These are phyloP conservation scores for Antennarius striatus DNA, from an alignment of 2,113 vertebrate species.

Conservation along the genomic window DNA sequence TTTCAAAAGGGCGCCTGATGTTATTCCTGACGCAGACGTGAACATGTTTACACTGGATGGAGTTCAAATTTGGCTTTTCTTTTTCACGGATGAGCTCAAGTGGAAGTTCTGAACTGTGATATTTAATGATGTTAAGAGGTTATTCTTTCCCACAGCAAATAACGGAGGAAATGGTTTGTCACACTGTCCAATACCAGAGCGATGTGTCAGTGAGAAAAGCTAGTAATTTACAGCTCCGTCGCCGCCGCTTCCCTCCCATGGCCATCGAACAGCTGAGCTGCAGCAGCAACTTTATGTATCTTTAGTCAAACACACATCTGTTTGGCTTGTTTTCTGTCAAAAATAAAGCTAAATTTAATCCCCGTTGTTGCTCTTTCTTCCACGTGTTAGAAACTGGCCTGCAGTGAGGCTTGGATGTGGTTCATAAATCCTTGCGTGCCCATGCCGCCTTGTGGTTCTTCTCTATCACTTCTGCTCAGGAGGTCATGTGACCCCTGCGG, in stretches of 20 bases:
- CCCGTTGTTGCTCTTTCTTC: slow-evolving; percentile 37
- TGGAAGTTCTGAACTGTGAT: not conserved
- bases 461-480: too few species aligned
- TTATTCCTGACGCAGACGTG: not conserved
- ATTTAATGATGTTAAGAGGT: not conserved
- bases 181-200: not conserved
- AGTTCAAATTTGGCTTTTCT: slow-evolving; percentile 17
- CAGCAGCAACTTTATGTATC: slow-evolving; percentile 38
- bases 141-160: not conserved
- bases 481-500: too few species aligned
- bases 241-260: slow-evolving; percentile 1
- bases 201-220: not conserved
- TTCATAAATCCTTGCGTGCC: not conserved
- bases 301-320: slow-evolving; percentile 47
- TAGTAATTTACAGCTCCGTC: slow-evolving; percentile 1
- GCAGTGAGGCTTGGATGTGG: slow-evolving; percentile 18
- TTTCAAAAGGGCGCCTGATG: too few species aligned
- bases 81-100: not conserved
- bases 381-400: slow-evolving; percentile 32
- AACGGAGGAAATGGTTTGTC: not conserved
- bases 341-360: slow-evolving; percentile 45
- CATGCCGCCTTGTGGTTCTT: too few species aligned
- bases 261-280: slow-evolving; percentile 4
- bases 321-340: slow-evolving; percentile 51
- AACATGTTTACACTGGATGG: slow-evolving; percentile 1